Conservation (phyloP, 2,113 vertebrate genomes). For the Xenopus borealis region DNA sequence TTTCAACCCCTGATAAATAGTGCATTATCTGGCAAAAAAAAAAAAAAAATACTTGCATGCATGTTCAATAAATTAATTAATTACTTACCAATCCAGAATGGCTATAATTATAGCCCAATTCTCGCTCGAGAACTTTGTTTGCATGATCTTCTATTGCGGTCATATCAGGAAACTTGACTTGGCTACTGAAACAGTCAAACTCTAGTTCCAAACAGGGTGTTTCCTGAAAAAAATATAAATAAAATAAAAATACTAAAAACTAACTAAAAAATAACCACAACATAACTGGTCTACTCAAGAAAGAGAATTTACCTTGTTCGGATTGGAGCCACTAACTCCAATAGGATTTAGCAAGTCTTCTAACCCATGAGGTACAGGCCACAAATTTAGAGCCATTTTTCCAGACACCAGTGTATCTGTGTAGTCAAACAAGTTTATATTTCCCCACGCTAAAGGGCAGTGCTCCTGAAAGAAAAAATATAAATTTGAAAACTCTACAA, state of each 20-base stretch:
- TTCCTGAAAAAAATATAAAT: constrained; percentile 70
- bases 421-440: constrained; percentile 97
- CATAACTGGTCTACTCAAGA: constrained; percentile 1
- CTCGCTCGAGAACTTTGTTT: constrained; percentile 90
- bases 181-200: constrained; percentile 94
- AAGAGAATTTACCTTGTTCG: constrained; percentile 81
- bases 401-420: constrained; percentile 93
- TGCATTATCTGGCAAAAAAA: too few relatives aligned
- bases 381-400: constrained; percentile 97
- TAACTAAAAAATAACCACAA: background rate
- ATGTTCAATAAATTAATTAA: too few relatives aligned
- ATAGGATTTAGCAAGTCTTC: constrained; percentile 96
- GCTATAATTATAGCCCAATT: constrained; percentile 91
- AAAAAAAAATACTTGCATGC: too few relatives aligned
- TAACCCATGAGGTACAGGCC: constrained; percentile 95
- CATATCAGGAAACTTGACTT: constrained; percentile 94
- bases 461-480: constrained; percentile 74
- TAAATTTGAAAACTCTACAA: background rate
- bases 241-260: constrained; percentile 13
- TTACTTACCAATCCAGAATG: constrained; percentile 82
- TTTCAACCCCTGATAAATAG: too few relatives aligned
- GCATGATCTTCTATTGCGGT: constrained; percentile 90
- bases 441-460: constrained; percentile 96
- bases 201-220: constrained; percentile 96
- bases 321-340: constrained; percentile 94